Evolutionary conservation across 2,888 invertebrate species (phyloP).

Genomic region (Mesorhabditis sp.): DNA sequence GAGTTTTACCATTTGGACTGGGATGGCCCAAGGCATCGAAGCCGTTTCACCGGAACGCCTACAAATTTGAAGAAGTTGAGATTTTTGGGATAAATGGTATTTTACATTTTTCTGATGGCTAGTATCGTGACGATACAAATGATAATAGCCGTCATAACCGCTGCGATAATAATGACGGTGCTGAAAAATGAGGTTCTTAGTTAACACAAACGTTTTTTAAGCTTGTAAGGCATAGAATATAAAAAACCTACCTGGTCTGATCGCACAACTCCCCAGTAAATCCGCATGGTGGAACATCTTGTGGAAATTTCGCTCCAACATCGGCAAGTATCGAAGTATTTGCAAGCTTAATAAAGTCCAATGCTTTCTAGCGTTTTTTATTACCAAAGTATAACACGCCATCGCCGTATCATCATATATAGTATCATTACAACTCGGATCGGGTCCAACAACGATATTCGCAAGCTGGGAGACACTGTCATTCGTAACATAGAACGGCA

Average conservation of each 20-base stretch:
- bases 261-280: conserved; percentile 50
- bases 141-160: conserved; percentile 31
- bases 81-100: not conserved
- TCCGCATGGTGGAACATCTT: conserved; percentile 46
- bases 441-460: not conserved
- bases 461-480: not conserved
- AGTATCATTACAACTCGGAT: not conserved
- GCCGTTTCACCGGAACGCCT: conserved; percentile 38
- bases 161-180: conserved; percentile 30
- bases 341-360: not conserved
- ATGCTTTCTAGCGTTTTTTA: not conserved
- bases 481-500: not conserved
- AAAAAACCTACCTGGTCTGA: conserved; percentile 33
- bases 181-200: conserved; percentile 19
- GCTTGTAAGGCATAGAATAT: not conserved
- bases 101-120: conserved; percentile 33
- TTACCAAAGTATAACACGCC: not conserved
- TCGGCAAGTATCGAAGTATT: not conserved
- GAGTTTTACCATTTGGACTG: conserved; percentile 28
- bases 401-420: not conserved
- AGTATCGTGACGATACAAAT: conserved; percentile 33
- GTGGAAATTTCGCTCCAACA: conserved; percentile 23
- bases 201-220: not conserved
- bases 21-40: conserved; percentile 49
- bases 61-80: conserved; percentile 10